phyloP scores from a whole-genome alignment of 2,888 invertebrate species.

The Lysandra bellargus region DNA sequence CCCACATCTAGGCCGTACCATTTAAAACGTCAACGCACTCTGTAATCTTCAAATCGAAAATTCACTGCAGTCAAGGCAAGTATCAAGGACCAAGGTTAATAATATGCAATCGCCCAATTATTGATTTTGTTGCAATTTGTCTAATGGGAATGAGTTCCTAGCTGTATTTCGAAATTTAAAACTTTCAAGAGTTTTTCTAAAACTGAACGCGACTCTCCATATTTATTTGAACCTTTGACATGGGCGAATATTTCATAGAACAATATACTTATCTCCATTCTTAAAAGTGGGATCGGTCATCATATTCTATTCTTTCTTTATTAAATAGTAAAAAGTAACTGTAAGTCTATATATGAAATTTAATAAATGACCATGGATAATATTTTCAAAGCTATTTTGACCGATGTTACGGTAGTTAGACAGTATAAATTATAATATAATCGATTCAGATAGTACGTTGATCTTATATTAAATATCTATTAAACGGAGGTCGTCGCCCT shows the following conservation, averaged over 20 bases:
- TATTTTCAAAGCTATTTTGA: neutral
- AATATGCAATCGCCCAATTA: constrained; percentile 2
- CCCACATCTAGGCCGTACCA: constrained; percentile 25
- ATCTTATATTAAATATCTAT: constrained; percentile 34
- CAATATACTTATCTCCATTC: neutral
- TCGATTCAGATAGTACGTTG: constrained; percentile 33
- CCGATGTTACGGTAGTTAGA: constrained; percentile 17
- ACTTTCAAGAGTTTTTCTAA: neutral
- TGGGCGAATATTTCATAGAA: neutral
- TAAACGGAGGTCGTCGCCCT: constrained; percentile 20
- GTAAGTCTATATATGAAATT: neutral
- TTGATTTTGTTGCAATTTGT: constrained; percentile 1
- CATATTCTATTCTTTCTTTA: neutral
- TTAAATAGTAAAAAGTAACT: neutral
- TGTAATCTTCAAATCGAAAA: constrained; percentile 30
- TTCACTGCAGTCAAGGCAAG: constrained; percentile 20
- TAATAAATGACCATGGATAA: constrained; percentile 1
- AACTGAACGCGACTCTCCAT: neutral
- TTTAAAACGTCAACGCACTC: constrained; percentile 38
- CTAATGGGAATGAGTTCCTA: neutral
- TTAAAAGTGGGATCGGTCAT: neutral
- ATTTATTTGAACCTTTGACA: neutral
- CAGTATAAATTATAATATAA: neutral
- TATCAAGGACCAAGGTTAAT: neutral
- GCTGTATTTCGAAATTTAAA: neutral